Conservation (phyloP, 2,113 vertebrate genomes). For the Mystacornis crossleyi region DNA sequence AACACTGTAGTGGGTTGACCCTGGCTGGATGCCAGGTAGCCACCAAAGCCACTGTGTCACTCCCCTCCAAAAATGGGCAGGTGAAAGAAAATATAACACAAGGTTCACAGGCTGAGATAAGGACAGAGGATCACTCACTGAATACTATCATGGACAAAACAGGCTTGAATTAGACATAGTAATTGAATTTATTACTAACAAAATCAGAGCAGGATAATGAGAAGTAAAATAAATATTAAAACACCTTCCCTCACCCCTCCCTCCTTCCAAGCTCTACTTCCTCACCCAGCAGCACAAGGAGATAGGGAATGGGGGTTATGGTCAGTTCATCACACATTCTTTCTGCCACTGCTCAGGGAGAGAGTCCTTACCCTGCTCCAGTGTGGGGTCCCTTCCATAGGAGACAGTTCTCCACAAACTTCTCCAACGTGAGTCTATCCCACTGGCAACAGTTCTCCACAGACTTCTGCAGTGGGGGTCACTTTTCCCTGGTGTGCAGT, state of each 20-base stretch:
- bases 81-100: neutral
- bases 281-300: neutral
- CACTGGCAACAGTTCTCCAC: neutral
- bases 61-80: neutral
- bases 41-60: neutral
- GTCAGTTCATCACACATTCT: neutral
- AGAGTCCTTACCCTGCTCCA: neutral
- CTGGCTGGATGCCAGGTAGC: neutral
- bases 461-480: neutral
- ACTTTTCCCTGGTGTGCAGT: neutral
- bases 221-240: neutral
- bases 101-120: neutral
- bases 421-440: fast-evolving
- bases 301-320: neutral
- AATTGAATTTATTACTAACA: neutral
- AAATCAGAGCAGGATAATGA: neutral
- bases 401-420: neutral
- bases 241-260: fast-evolving
- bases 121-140: neutral
- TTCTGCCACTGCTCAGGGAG: neutral
- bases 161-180: neutral
- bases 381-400: fast-evolving
- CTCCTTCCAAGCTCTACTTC: neutral
- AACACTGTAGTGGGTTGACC: neutral
- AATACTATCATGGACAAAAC: neutral